These are phyloP conservation scores for Gymnodraco acuticeps DNA, from an alignment of 2,797 vertebrate species.

Conservation along the genomic window DNA sequence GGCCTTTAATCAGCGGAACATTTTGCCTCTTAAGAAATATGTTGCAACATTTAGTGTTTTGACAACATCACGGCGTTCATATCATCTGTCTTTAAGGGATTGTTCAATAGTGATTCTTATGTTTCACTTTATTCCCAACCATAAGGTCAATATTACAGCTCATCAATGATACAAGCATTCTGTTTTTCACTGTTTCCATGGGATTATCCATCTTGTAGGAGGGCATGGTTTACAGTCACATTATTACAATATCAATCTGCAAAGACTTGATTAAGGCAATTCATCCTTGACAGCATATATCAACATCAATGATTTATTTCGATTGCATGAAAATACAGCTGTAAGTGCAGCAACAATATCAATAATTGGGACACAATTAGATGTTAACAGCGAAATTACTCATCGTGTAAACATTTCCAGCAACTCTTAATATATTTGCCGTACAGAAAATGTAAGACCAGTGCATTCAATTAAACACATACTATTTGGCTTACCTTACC, in stretches of 20 bases:
- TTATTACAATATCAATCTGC: not conserved
- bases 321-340: not conserved
- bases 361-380: not conserved
- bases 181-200: not conserved
- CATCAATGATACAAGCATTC: not conserved
- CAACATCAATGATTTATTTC: not conserved
- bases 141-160: not conserved
- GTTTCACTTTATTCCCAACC: not conserved
- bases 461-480: not conserved
- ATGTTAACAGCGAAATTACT: not conserved
- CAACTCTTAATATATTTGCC: not conserved
- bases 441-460: not conserved
- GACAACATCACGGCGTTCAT: not conserved
- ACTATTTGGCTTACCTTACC: not conserved
- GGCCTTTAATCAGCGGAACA: not conserved
- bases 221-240: not conserved
- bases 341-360: not conserved
- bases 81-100: slow-evolving; percentile 8
- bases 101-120: not conserved
- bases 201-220: not conserved
- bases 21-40: not conserved
- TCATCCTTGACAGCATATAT: not conserved
- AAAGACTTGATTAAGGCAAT: not conserved
- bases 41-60: not conserved
- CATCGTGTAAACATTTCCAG: not conserved